These are phyloP conservation scores for Salvelinus namaycush DNA, from an alignment of 2,113 vertebrate species.

Conservation along the genomic window DNA sequence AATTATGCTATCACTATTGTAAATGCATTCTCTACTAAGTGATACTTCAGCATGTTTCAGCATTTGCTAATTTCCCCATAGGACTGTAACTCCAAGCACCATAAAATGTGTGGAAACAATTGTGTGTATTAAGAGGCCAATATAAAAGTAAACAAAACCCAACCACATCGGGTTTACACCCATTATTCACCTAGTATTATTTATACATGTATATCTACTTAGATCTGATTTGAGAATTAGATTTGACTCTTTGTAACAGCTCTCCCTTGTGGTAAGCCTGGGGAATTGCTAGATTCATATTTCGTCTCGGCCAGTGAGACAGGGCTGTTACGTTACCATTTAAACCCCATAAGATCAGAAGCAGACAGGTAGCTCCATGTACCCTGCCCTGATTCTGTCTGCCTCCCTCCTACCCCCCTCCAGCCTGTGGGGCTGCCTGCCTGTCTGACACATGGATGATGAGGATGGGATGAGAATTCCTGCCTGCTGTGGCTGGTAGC, in stretches of 20 bases:
- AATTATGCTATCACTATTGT: constrained; percentile 19
- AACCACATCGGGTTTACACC: neutral
- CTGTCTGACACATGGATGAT: constrained; percentile 19
- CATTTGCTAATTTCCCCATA: constrained; percentile 55
- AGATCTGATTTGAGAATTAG: neutral
- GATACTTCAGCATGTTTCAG: constrained; percentile 30
- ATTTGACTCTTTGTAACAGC: constrained; percentile 32
- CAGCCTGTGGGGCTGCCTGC: neutral
- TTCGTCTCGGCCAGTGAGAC: neutral
- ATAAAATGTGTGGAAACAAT: constrained; percentile 66
- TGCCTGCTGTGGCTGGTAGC: constrained; percentile 55
- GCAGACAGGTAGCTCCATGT: constrained; percentile 12
- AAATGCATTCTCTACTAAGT: constrained; percentile 44
- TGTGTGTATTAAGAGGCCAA: constrained; percentile 60
- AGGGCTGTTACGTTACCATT: neutral
- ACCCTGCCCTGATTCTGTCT: no score
- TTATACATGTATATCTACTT: neutral
- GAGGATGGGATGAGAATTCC: constrained; percentile 53
- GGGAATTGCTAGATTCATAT: neutral
- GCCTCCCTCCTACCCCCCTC: no score
- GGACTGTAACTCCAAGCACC: constrained; percentile 48
- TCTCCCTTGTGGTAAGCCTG: constrained; percentile 37
- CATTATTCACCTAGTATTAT: neutral
- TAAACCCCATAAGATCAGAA: neutral
- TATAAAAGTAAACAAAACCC: constrained; percentile 43